Conservation (phyloP, 2,113 vertebrate species). For the Felis chaus region DNA sequence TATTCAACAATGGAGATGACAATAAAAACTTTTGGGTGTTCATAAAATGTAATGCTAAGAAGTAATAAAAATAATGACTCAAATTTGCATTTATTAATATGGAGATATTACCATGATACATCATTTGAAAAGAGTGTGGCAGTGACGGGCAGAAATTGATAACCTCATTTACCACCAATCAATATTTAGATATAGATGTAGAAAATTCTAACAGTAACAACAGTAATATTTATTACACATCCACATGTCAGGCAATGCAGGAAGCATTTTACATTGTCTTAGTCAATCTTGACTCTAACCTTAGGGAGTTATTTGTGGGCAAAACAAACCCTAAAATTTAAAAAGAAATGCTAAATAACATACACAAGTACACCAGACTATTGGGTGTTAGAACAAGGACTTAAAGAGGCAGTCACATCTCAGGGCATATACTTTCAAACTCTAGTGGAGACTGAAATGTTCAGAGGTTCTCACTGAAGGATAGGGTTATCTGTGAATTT, state of each 20-base stretch:
- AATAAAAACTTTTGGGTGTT: background rate
- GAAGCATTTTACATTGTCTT: background rate
- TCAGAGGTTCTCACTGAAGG: background rate
- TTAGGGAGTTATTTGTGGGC: background rate
- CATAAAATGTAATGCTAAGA: background rate
- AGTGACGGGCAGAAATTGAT: background rate
- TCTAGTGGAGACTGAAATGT: background rate
- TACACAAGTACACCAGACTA: background rate
- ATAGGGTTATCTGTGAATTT: background rate
- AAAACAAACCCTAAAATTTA: background rate
- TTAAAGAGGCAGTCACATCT: background rate
- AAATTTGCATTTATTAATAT: background rate
- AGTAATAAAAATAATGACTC: background rate
- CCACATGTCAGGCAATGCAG: background rate
- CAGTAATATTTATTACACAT: background rate
- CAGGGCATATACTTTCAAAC: background rate
- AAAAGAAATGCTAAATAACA: background rate
- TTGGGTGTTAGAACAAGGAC: background rate
- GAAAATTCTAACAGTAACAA: background rate
- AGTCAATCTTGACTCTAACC: background rate
- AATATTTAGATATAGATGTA: background rate
- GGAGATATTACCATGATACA: background rate
- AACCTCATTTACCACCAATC: background rate
- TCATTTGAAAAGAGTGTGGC: background rate
- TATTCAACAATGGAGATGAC: background rate